phyloP scores from a whole-genome alignment of 1,140 invertebrate species.

The Tetragonula clypearis region DNA sequence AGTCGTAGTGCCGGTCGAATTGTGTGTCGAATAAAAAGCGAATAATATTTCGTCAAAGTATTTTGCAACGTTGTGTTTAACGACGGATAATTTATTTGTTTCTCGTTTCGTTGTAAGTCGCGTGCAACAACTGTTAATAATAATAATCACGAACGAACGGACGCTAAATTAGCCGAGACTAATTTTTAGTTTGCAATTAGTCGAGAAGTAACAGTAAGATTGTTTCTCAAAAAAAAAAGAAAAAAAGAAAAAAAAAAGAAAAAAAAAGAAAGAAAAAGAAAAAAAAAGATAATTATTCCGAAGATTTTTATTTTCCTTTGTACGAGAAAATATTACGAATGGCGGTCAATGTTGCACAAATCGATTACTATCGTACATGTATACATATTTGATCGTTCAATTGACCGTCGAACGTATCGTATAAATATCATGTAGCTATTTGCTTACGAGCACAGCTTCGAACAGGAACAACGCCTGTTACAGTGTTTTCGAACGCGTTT shows the following conservation, averaged over 20 bases:
- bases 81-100: neutral
- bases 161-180: neutral
- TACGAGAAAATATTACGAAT: neutral
- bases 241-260: too few relatives aligned
- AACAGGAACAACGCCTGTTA: neutral
- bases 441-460: neutral
- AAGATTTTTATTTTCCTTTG: too few relatives aligned
- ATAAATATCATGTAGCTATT: neutral
- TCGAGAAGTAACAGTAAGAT: neutral
- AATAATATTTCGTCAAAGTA: neutral
- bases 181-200: neutral
- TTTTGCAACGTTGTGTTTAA: neutral
- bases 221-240: too few relatives aligned
- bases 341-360: neutral
- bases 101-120: neutral
- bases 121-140: neutral
- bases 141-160: neutral
- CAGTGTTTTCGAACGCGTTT: neutral
- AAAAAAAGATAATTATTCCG: too few relatives aligned
- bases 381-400: neutral
- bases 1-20: conserved; percentile 28
- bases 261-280: too few relatives aligned
- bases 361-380: neutral
- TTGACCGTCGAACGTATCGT: neutral
- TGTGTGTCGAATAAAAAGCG: neutral